phyloP scores from a whole-genome alignment of 2,113 vertebrate species.

The Chloebia gouldiae region DNA sequence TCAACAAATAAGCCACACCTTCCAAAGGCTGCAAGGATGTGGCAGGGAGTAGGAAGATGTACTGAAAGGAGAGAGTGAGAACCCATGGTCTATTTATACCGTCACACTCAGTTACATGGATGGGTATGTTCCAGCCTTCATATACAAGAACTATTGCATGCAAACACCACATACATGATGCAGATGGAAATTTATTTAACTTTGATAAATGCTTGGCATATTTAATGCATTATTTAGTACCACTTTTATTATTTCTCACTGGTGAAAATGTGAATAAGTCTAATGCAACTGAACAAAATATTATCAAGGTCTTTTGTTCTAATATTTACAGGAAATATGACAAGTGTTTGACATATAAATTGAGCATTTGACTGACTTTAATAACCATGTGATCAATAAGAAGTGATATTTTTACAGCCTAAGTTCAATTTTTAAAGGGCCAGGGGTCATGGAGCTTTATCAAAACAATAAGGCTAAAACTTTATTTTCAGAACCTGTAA shows the following conservation, averaged over 20 bases:
- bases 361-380: conserved; percentile 94
- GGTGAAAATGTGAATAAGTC: conserved; percentile 59
- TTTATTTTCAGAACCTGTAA: conserved; percentile 59
- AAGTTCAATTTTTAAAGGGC: conserved; percentile 92
- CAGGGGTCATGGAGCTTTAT: conserved; percentile 84
- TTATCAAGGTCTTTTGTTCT: conserved; percentile 64
- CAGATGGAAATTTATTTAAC: conserved; percentile 9
- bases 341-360: conserved; percentile 94
- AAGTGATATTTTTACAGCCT: conserved; percentile 95
- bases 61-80: not conserved
- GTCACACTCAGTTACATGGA: not conserved
- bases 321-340: conserved; percentile 81
- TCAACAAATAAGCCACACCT: not conserved
- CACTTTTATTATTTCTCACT: conserved; percentile 65
- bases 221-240: conserved; percentile 58
- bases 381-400: conserved; percentile 98
- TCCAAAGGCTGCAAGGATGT: not conserved
- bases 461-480: conserved; percentile 89
- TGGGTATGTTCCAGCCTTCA: not conserved
- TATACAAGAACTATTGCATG: not conserved
- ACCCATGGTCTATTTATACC: not conserved
- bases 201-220: conserved; percentile 43
- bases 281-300: conserved; percentile 48
- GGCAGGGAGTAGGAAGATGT: not conserved
- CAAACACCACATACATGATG: not conserved